Evolutionary conservation across 2,888 invertebrate genomes (phyloP), one percentile per base, ranked within the genome.

Genomic region (Pseudolycoriella hygida): DNA sequence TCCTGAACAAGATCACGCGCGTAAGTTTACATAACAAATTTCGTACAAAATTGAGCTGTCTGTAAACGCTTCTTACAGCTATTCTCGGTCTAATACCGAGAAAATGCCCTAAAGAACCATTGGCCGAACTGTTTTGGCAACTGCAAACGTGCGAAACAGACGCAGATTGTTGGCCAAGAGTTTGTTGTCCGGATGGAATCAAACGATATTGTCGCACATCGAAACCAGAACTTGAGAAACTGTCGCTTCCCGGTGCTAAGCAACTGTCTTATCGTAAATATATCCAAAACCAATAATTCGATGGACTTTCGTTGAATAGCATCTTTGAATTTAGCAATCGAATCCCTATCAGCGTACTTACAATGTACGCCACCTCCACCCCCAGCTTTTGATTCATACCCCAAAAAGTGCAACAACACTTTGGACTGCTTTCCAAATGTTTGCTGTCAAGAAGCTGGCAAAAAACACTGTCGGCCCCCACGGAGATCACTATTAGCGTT

Each of bases 371-470:
- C 77, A 37, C 67, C 75, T 2, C 75, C 76, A 8, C 80, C 82
- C 6, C 74, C 78, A 14, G 65, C 75, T 50, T 70, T 76, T 48
- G 81, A 83, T 61, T 56, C 77, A 45, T 80, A 81, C 61, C 78
- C 82, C 2, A 78, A 77, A 55, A 64, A 71, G 19, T 84, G 84
- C 58, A 72, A 72, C 49, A 76, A 75, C 5, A 76, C 76, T 12
- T 67, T 81, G 3, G 82, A 83, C 60, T 84, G 84, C 58, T 81
- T 83, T 60, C 83, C 84, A 6, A 82, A 82, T 62, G 67, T 84
- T 48, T 84, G 83, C 58, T 84, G 84, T 50, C 82, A 83, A 52
- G 84, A 84, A 61, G 74, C 74, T 39, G 79, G 79, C 3, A 72
- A 73, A 53, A 76, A 76, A 52, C 72, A 75, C 53, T 84, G 84